Conservation (phyloP, 1,140 invertebrate genomes). For the Arctopsyche grandis region DNA sequence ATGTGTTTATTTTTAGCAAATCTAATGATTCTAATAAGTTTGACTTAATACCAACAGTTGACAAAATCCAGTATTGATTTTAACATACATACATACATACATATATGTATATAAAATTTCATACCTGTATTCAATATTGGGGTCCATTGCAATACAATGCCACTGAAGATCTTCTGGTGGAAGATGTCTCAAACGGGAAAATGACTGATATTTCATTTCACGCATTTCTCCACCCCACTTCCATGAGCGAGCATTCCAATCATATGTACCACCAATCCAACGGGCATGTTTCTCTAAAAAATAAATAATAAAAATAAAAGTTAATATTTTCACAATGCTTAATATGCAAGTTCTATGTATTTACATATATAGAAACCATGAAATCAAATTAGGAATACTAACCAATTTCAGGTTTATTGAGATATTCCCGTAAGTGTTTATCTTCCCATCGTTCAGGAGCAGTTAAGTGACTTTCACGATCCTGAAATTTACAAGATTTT, state of each 20-base stretch:
- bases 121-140: slow-evolving; percentile 69
- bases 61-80: too few relatives aligned
- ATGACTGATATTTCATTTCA: slow-evolving; percentile 72
- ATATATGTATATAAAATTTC: background rate
- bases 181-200: slow-evolving; percentile 67
- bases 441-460: slow-evolving; percentile 77
- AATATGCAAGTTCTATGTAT: background rate
- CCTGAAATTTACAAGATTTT: slow-evolving; percentile 61
- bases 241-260: slow-evolving; percentile 74
- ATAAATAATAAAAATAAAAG: slow-evolving; percentile 23
- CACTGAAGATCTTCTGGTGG: slow-evolving; percentile 66
- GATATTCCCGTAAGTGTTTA: slow-evolving; percentile 70
- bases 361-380: too few relatives aligned
- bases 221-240: slow-evolving; percentile 76
- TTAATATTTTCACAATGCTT: slow-evolving; percentile 4
- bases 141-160: slow-evolving; percentile 76
- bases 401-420: slow-evolving; percentile 74
- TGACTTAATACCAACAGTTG: too few relatives aligned
- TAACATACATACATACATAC: too few relatives aligned
- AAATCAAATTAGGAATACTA: slow-evolving; percentile 56
- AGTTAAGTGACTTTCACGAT: slow-evolving; percentile 73
- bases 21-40: too few relatives aligned
- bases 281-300: slow-evolving; percentile 72
- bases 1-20: too few relatives aligned
- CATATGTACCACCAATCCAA: slow-evolving; percentile 81